Base-by-base conservation (phyloP, 1,140 invertebrate genomes). In the Phymorhynchus buccinoides region DNA sequence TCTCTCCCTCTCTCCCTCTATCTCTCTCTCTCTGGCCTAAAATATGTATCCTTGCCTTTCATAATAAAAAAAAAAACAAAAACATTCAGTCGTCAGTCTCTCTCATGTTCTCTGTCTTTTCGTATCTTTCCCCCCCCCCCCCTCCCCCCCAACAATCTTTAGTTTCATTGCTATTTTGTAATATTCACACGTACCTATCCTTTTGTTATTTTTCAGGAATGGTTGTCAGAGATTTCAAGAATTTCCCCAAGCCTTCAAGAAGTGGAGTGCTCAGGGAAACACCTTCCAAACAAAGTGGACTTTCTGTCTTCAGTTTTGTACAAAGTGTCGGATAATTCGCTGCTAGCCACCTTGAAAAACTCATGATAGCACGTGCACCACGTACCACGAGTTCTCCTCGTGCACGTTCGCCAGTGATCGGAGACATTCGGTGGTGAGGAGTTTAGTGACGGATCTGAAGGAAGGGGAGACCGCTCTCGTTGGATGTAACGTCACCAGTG, bases 351-450 rank as follows among this genome's bases (percentile, higher is more conserved):
- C 66, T 18, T 71, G 1, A 83, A 73, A 16, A 39, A 37, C 4
- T 4, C 30, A 0, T n/a, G 22, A 56, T 1, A 83, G 73, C 66
- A 71, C 56, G 62, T 83, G 81, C 30, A 66, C 22, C 27, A 83
- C 81, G n/a, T 83, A 71, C n/a, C 18, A 35, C 41, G 81, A 83
- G 41, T 83, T 83, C n/a, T 68, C 81, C 1, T 83, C 81, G n/a
- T 83, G 81, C n/a, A 3, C 37, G 6, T 71, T 83, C 22, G 48
- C 30, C 1, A 35, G 41, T 27, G 81, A 83, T 41, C 16, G 14
- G 6, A 35, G 66, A 12, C 39, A 44, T 2, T 68, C 81, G 14
- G 12, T 32, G 1, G 62, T 83, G 18, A 39, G 81, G 16, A 35
- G 35, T 32, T 71, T 83, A 12, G 81, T 83, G 27, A n/a, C 81